These are phyloP conservation scores for Aphaenogaster rudis DNA, from an alignment of 1,140 invertebrate species.

Conservation along the genomic window DNA sequence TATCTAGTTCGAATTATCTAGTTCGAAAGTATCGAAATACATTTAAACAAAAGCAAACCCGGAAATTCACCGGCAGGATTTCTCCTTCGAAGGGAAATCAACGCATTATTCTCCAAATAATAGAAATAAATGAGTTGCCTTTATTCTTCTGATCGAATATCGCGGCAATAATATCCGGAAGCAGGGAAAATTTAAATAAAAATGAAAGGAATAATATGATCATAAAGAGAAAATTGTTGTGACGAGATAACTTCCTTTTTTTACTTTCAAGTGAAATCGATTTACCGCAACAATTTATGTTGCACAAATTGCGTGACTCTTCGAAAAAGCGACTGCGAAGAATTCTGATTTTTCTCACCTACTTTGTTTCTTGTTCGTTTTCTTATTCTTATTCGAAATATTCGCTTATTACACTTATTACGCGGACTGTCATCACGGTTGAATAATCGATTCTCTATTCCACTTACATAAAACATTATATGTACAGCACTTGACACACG, in stretches of 20 bases:
- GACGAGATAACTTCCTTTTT: constrained; percentile 17
- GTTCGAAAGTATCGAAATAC: constrained; percentile 27
- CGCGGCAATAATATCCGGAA: not conserved
- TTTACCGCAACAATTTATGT: constrained; percentile 27
- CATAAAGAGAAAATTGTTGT: constrained; percentile 28
- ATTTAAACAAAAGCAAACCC: not conserved
- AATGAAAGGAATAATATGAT: not conserved
- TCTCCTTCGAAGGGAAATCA: constrained; percentile 29
- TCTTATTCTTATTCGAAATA: constrained; percentile 24
- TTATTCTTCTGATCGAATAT: not conserved
- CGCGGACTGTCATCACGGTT: constrained; percentile 4
- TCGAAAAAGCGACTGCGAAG: constrained; percentile 4
- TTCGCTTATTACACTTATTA: not conserved
- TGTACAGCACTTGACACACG: not conserved
- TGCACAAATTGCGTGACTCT: constrained; percentile 4
- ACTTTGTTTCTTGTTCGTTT: not conserved
- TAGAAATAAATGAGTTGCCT: not conserved
- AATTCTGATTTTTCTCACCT: not conserved
- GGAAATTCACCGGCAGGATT: constrained; percentile 3
- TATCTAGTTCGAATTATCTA: not conserved
- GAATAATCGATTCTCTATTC: constrained; percentile 7
- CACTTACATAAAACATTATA: not conserved
- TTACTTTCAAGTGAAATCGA: constrained; percentile 34
- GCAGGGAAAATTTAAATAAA: not conserved
- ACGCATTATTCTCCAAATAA: constrained; percentile 24